A percentile compares a stretch with the other conserved stretches of the same genome.
Evolutionary conservation across 1,140 invertebrate genomes (phyloP).

Genomic region (Euglossa dilemma): DNA sequence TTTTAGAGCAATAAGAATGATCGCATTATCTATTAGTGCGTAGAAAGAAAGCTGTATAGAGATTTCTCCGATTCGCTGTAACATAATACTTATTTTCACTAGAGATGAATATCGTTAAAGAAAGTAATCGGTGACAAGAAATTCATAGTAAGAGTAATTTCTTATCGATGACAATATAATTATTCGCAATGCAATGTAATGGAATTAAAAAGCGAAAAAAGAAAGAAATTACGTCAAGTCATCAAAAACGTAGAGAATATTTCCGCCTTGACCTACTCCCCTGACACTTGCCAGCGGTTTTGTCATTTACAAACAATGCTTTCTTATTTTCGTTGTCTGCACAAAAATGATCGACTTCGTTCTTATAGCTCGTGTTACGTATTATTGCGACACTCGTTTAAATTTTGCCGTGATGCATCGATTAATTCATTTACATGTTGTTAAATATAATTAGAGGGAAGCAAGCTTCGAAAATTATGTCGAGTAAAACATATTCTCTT

Average conservation of each 20-base stretch:
- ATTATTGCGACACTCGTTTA: not conserved
- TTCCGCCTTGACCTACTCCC: constrained; percentile 28
- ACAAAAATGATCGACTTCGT: constrained; percentile 5
- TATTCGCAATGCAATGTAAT: not conserved
- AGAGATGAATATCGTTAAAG: not conserved
- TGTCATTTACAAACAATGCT: constrained; percentile 44
- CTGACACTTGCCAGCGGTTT: constrained; percentile 3
- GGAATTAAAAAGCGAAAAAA: not conserved
- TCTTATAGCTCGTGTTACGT: not conserved
- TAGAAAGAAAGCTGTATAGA: constrained; percentile 2
- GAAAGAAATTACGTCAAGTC: constrained; percentile 18
- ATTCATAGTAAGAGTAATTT: not conserved
- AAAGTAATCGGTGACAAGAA: not conserved
- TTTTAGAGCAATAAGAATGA: not conserved
- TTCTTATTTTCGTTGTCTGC: not conserved
- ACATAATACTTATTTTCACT: not conserved
- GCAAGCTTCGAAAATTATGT: not conserved
- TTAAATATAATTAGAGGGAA: not conserved
- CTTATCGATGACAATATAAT: too few relatives aligned
- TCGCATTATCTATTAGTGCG: not conserved
- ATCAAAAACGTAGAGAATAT: constrained; percentile 23
- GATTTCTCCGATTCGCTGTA: not conserved
- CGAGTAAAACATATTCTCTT: too few relatives aligned
- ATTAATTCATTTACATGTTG: not conserved
- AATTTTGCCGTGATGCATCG: not conserved